phyloP scores from a whole-genome alignment of 1,140 invertebrate species.

The Prorops nasuta region DNA sequence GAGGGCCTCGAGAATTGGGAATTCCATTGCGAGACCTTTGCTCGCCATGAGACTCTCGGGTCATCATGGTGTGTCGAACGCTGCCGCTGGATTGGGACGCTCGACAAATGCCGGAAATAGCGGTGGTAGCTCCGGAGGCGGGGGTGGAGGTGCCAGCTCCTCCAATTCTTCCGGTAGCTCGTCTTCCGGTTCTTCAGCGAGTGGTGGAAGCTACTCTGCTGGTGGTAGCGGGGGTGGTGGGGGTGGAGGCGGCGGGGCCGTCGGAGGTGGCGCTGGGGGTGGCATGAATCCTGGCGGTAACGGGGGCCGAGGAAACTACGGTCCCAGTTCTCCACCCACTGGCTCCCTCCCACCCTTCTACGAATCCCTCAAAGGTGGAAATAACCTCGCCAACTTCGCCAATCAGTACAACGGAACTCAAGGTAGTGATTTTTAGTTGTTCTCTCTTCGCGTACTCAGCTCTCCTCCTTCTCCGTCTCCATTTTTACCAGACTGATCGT shows the following conservation, averaged over 20 bases:
- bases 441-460: no score
- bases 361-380: constrained; percentile 76
- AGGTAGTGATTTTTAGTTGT: constrained; percentile 23
- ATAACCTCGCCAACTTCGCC: constrained; percentile 60
- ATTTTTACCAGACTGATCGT: no score
- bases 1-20: constrained; percentile 58
- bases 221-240: constrained; percentile 54
- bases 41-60: constrained; percentile 46
- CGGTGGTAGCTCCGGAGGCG: constrained; percentile 48
- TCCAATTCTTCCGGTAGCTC: background rate
- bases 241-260: constrained; percentile 61
- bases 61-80: constrained; percentile 49
- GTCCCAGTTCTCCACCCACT: constrained; percentile 78
- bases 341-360: constrained; percentile 81
- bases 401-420: constrained; percentile 57
- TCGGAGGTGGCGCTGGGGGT: constrained; percentile 66
- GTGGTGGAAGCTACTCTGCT: constrained; percentile 39
- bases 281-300: constrained; percentile 71
- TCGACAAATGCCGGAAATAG: constrained; percentile 49
- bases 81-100: constrained; percentile 74
- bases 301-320: constrained; percentile 73
- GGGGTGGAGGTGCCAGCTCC: constrained; percentile 34
- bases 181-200: constrained; percentile 19
- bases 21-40: constrained; percentile 49
- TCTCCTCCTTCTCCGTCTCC: no score